Evolutionary conservation across 2,888 invertebrate species (phyloP), one percentile per base, ranked within the genome.

Genomic region (Cacoxenus indagator): DNA sequence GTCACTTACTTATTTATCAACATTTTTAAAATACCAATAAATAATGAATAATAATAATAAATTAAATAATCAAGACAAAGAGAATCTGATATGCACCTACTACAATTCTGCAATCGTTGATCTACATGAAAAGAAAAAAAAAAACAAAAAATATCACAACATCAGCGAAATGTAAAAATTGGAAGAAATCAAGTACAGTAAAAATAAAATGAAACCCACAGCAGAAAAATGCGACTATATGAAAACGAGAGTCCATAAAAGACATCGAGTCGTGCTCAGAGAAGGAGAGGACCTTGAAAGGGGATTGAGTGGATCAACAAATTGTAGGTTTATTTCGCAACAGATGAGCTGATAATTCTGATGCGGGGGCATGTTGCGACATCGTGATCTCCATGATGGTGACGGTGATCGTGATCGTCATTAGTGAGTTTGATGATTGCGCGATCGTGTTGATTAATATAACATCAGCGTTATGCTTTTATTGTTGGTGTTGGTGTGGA

Each of bases 171-270:
- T 4, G 17, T 14, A 46, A 46, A 4, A 31, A 31, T 6, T 6
- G 9, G 14, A 46, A 17, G 14, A 46, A 46, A 46, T 4, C 5
- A 46, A 61, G 65, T 61, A 70, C 70, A 67, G 65, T 66, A 67
- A 71, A 67, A 43, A 74, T 27, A 67, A 74, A 78, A 74, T 75
- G 45, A 8, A 14, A 66, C 5, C 17, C 29, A 24, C 19, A 37
- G 29, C 43, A 51, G 67, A 66, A 73, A 43, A 54, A 57, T 57
- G 17, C 57, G 68, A 65, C 68, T 72, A 74, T 62, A 51, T 64
- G 24, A 48, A 26, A 57, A 64, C 43, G 64, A 61, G 54, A 48
- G 45, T 26, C 29, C 55, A 55, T 61, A 14, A 66, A 64, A 27
- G 37, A 64, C 27, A 59, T 67, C 64, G 62, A 73, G 57, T 65